Base-by-base conservation (phyloP, 2,797 vertebrate species). In the Gymnopithys bicolor region DNA sequence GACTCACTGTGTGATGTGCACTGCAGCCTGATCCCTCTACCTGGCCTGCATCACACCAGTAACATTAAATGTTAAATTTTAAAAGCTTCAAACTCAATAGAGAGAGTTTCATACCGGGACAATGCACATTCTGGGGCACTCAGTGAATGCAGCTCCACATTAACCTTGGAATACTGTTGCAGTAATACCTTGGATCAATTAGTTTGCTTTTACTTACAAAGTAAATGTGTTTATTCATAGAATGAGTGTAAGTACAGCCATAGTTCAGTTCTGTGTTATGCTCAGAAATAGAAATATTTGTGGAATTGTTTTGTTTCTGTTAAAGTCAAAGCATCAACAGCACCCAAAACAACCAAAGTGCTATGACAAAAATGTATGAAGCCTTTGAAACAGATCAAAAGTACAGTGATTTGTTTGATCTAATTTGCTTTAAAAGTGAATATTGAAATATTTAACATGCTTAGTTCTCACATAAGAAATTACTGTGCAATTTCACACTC, bases 311-410 rank as follows among this genome's bases (percentile, higher is more conserved):
- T 92, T 90, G 32, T 58, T 88, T 60, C 69, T 79, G 23, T 73
- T 88, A 69, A 68, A 84, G 37, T 19, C 10, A 43, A 94, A 12
- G 33, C 39, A 78, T 60, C 76, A 82, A 76, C 45, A 67, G 3
- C 33, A 77, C 17, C 41, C 49, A 0, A 80, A 95, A 59, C 5
- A 15, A 87, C 56, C 16, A 92, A 82, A 92, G 83, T 0, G 0
- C 41, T 63, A 14, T 11, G 64, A 83, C 81, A 84, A 90, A 94
- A 93, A 32, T 3, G 27, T 85, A 43, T 86, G 87, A 75, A 88
- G 80, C 21, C 87, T 90, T 94, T 94, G 90, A 96, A 96, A 95
- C 25, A 94, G 87, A 96, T 96, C 82, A 93, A 94, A 96, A 94
- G 85, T 94, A 55, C 10, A 76, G 66, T 33, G 84, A 93, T 89